Base-by-base conservation (phyloP, 2,113 vertebrate species). In the Proteles cristata region DNA sequence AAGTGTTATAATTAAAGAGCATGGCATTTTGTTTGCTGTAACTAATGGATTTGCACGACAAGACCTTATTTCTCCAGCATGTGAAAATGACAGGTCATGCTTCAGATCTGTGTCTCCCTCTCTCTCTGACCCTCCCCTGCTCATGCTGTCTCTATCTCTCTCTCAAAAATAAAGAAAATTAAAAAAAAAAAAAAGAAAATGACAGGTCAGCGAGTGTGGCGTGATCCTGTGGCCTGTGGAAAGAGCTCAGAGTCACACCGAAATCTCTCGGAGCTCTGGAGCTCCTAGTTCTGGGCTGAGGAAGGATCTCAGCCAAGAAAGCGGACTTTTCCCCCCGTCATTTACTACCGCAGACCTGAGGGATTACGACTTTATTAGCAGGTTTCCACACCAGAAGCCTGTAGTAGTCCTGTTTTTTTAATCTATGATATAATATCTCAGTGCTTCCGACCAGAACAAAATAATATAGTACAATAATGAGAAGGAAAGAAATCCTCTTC, bases 241-340 rank as follows among this genome's bases (percentile, higher is more conserved):
- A 98, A 98, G 98, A 97, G 97, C 98, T 98, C 94, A 28, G 12
- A 95, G 55, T 95, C 93, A 98, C 76, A 90, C 88, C 97, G 50
- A 93, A 97, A 81, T 96, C 96, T 97, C 96, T 97, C 66, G 77
- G 93, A 81, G 98, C 55, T 65, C 76, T 11, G 14, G 19, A n/a
- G 48, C n/a, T 96, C 96, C 11, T 74, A 92, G 83, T 97, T 97
- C 94, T 82, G 93, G 98, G 90, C 97, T 97, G 98, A 98, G 98
- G 97, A 98, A 98, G 97, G 90, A 97, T 95, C 88, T 97, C 92
- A 33, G 88, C 96, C 98, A 17, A 86, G 50, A 55, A 86, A 97
- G 96, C 96, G 95, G 84, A 74, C 39, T 93, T 39, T 39, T 39
- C 97, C 97, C 96, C 97, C 97, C 39, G 35, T n/a, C 58, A 43